These are phyloP conservation scores for Leptoteleia sp. DNA, from an alignment of 1,140 invertebrate species.

Conservation along the genomic window DNA sequence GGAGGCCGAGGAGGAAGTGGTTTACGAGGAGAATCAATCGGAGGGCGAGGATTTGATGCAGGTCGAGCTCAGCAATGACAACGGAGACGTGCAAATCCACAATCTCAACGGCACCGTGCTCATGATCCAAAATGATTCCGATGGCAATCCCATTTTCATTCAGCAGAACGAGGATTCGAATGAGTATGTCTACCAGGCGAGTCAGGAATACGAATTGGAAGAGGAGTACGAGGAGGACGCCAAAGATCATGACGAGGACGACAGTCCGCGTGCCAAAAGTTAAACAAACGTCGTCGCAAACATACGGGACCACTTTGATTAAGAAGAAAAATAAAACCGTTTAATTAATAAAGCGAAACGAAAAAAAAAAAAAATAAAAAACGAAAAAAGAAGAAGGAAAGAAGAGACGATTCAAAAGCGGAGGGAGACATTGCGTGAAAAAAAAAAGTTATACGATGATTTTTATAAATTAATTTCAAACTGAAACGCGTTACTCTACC, in stretches of 20 bases:
- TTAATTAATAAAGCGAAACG: no score
- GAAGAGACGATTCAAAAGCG: no score
- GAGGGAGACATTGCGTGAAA: no score
- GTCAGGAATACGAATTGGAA: constrained; percentile 60
- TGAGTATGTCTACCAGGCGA: constrained; percentile 72
- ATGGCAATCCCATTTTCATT: constrained; percentile 79
- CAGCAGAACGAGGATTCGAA: constrained; percentile 76
- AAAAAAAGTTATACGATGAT: no score
- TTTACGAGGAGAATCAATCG: constrained; percentile 41
- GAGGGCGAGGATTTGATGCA: constrained; percentile 51
- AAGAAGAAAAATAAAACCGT: not conserved
- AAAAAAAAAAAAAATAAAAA: not conserved
- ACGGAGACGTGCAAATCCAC: constrained; percentile 71
- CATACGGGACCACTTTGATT: constrained; percentile 61
- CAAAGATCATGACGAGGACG: constrained; percentile 52
- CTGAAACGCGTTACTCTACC: no score
- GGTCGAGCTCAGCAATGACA: constrained; percentile 66
- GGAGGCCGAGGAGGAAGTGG: constrained; percentile 28
- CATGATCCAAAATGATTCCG: constrained; percentile 76
- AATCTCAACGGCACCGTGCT: constrained; percentile 76
- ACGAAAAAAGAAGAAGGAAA: no score
- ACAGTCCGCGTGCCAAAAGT: constrained; percentile 72
- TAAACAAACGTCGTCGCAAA: constrained; percentile 63
- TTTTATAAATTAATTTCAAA: no score
- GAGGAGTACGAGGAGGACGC: constrained; percentile 62